Percentiles rank a stretch among this genome's conserved stretches.
Evolutionary conservation across 2,888 invertebrate genomes (phyloP).

Genomic region (Tinea pellionella): DNA sequence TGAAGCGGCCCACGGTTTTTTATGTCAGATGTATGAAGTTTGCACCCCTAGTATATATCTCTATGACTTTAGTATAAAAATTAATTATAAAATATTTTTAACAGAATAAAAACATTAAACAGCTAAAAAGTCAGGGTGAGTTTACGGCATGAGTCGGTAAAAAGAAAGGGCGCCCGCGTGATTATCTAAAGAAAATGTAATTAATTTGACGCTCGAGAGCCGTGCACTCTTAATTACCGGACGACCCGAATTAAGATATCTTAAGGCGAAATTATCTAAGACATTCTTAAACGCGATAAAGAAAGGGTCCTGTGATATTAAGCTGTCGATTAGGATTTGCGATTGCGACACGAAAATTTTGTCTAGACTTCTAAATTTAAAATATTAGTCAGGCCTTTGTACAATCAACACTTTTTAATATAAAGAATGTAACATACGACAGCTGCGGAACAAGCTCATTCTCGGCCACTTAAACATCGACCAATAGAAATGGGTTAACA

Average conservation of each 20-base stretch:
- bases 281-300: slow-evolving; percentile 12
- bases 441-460: too few relatives aligned
- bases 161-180: slow-evolving; percentile 13
- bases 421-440: too few relatives aligned
- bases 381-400: too few relatives aligned
- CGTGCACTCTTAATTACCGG: slow-evolving; percentile 18
- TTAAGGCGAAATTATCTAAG: slow-evolving; percentile 18
- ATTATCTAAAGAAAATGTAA: slow-evolving; percentile 16
- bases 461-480: too few relatives aligned
- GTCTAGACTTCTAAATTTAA: not conserved
- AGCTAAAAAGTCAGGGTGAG: not conserved
- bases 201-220: slow-evolving; percentile 16
- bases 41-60: too few relatives aligned
- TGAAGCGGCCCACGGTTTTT: too few relatives aligned
- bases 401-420: too few relatives aligned
- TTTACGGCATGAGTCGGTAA: not conserved
- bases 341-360: not conserved
- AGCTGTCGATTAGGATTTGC: not conserved
- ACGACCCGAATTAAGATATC: slow-evolving; percentile 20
- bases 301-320: slow-evolving; percentile 12
- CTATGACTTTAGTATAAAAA: too few relatives aligned
- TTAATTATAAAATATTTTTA: not conserved
- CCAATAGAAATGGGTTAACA: too few relatives aligned
- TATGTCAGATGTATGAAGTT: too few relatives aligned
- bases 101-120: not conserved